A percentile compares a stretch with the other conserved stretches of the same genome.
phyloP scores from a whole-genome alignment of 2,797 vertebrate species.

The Urocyon cinereoargenteus region DNA sequence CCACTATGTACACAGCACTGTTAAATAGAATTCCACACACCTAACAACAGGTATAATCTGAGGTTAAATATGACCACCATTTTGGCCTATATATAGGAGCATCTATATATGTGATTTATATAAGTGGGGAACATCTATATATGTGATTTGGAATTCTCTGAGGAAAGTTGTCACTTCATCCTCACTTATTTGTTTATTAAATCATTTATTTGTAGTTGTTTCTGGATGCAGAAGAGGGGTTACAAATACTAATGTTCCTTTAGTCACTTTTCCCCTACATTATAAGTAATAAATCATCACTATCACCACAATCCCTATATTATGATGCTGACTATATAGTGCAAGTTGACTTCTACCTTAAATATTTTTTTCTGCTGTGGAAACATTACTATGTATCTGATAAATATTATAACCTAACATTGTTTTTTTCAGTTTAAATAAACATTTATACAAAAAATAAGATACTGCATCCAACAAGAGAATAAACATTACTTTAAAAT shows the following conservation, averaged over 20 bases:
- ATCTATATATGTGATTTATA: too few species aligned
- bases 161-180: neutral
- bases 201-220: neutral
- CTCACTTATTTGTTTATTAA: conserved; percentile 4
- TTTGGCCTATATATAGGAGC: too few species aligned
- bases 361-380: neutral
- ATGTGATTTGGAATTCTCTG: neutral
- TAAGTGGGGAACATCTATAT: neutral
- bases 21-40: too few species aligned
- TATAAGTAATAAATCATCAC: neutral
- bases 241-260: neutral
- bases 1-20: too few species aligned
- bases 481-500: neutral
- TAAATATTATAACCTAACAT: neutral
- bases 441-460: conserved; percentile 6
- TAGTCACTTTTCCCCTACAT: neutral
- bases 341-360: neutral
- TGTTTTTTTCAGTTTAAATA: neutral
- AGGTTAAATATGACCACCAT: too few species aligned
- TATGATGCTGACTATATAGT: neutral
- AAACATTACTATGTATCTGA: neutral
- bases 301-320: neutral
- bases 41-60: too few species aligned
- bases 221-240: neutral
- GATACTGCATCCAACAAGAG: neutral